These are phyloP conservation scores for Sylvia borin DNA, from an alignment of 2,797 vertebrate genomes.

Conservation along the genomic window DNA sequence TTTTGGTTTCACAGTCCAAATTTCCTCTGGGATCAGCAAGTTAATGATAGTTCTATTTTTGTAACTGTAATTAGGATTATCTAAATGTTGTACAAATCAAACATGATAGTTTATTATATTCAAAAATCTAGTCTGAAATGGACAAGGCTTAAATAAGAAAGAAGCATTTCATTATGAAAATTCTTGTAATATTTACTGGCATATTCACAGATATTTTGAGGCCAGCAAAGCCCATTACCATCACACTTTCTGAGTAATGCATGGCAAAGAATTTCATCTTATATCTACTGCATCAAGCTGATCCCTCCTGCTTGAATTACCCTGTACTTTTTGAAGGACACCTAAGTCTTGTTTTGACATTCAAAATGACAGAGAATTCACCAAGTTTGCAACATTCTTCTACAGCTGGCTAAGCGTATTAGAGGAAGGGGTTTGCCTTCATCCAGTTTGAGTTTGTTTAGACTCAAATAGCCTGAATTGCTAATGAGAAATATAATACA, in stretches of 20 bases:
- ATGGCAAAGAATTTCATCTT: not conserved
- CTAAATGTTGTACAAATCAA: not conserved
- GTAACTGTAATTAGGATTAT: not conserved
- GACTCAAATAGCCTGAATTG: not conserved
- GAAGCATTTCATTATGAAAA: not conserved
- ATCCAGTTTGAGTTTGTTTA: not conserved
- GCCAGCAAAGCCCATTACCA: not conserved
- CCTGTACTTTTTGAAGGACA: not conserved
- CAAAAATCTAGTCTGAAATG: not conserved
- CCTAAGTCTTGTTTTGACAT: not conserved
- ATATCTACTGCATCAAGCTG: not conserved
- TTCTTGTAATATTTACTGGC: not conserved
- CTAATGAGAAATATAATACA: not conserved
- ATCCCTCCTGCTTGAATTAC: not conserved
- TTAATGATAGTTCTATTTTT: not conserved
- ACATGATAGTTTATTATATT: not conserved
- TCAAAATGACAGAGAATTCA: not conserved
- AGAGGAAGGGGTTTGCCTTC: not conserved
- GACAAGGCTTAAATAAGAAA: not conserved
- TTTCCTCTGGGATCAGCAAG: not conserved
- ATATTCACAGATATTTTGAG: constrained; percentile 6
- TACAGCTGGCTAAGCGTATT: not conserved
- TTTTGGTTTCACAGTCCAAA: not conserved
- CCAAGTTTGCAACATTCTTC: not conserved
- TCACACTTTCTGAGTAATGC: not conserved